A percentile compares a stretch with the other conserved stretches of the same genome.
Evolutionary conservation across 2,113 vertebrate species (phyloP).

Genomic region (Protobothrops flavoviridis): DNA sequence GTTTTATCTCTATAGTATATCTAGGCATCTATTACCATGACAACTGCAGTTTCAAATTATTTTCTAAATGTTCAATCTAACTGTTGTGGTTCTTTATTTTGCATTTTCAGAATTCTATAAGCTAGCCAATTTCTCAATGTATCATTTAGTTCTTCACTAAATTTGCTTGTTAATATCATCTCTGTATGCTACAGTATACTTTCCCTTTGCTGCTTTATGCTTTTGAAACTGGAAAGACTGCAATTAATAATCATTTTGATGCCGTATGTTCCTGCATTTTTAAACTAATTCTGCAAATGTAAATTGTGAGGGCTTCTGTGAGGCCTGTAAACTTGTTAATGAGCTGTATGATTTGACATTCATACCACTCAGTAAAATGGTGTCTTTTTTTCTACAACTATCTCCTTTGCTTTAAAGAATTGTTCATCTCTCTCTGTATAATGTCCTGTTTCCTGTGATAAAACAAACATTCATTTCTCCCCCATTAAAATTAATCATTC

Average conservation of each 20-base stretch:
- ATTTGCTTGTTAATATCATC: background rate
- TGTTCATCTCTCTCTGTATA: background rate
- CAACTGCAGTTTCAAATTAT: background rate
- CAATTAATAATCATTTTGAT: background rate
- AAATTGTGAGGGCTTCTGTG: background rate
- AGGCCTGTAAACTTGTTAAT: background rate
- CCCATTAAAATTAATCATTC: background rate
- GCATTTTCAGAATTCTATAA: background rate
- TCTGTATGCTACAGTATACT: background rate
- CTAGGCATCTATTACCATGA: background rate
- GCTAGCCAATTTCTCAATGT: background rate
- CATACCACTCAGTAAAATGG: background rate
- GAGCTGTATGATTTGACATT: background rate
- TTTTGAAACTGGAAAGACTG: background rate
- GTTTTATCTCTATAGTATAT: background rate
- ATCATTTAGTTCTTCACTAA: background rate
- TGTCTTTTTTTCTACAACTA: background rate
- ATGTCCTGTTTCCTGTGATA: background rate
- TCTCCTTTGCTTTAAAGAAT: background rate
- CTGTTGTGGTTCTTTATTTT: background rate
- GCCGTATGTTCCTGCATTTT: background rate
- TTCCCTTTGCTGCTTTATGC: background rate
- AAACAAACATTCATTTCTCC: background rate
- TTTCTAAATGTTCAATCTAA: background rate
- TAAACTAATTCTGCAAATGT: background rate